Percentiles rank a stretch among this genome's conserved stretches.
phyloP scores from a whole-genome alignment of 37 sponge, comb jelly and placozoan genomes.

The Halichondria panicea region DNA sequence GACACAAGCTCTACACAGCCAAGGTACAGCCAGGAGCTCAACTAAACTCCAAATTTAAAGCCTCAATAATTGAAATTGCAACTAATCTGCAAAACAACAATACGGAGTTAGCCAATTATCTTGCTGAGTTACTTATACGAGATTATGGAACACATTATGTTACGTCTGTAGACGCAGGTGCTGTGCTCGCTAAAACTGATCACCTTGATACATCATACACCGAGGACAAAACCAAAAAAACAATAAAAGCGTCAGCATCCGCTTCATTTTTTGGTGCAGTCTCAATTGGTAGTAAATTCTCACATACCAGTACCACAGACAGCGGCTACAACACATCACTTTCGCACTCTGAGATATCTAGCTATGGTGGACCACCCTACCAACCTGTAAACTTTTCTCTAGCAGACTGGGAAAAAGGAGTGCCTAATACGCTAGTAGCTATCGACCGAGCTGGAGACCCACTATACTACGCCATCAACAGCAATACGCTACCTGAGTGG shows the following conservation, averaged over 20 bases:
- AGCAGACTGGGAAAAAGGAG: conserved; percentile 70
- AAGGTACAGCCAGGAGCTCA: conserved; percentile 42
- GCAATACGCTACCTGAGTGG: conserved; percentile 55
- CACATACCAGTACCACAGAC: neutral
- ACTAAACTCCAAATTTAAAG: conserved; percentile 52
- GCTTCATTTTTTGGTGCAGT: conserved; percentile 53
- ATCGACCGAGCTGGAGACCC: conserved; percentile 78
- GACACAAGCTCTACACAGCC: conserved; percentile 45
- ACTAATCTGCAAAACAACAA: conserved; percentile 65
- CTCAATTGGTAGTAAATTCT: conserved; percentile 13
- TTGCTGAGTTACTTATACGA: conserved; percentile 63
- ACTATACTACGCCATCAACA: conserved; percentile 52
- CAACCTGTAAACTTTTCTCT: conserved; percentile 61
- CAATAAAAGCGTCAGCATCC: conserved; percentile 52
- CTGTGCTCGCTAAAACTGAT: conserved; percentile 54
- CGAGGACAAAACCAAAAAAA: neutral
- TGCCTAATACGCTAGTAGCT: conserved; percentile 69
- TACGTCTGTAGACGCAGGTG: conserved; percentile 66
- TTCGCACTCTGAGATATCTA: conserved; percentile 50
- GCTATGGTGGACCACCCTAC: conserved; percentile 71
- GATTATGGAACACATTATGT: conserved; percentile 80
- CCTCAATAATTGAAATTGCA: conserved; percentile 68
- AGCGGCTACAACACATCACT: conserved; percentile 34
- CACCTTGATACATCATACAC: neutral
- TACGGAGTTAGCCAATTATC: conserved; percentile 49